A percentile compares a stretch with the other conserved stretches of the same genome.
phyloP scores from a whole-genome alignment of 2,113 vertebrate genomes.

The Callochromis pleurospilus region DNA sequence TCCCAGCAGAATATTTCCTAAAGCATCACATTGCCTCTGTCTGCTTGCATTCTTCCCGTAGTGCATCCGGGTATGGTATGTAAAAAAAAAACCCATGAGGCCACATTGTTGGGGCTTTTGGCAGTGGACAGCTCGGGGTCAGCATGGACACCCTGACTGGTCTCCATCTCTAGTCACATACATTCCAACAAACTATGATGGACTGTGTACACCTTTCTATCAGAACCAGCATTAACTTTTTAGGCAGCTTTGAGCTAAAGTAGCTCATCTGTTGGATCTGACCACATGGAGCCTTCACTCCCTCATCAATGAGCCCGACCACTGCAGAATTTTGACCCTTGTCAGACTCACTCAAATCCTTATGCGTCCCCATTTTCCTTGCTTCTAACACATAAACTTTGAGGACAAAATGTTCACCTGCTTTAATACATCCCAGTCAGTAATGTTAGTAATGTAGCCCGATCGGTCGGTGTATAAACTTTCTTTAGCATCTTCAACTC shows the following conservation, averaged over 20 bases:
- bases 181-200: neutral
- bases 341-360: neutral
- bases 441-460: neutral
- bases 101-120: neutral
- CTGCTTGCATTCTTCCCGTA: neutral
- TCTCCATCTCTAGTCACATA: neutral
- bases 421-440: neutral
- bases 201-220: neutral
- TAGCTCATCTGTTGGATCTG: neutral
- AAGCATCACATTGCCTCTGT: neutral
- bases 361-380: neutral
- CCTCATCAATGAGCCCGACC: neutral
- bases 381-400: neutral
- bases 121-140: neutral
- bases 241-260: neutral
- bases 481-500: neutral
- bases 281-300: neutral
- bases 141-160: neutral
- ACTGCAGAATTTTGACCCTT: neutral
- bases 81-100: neutral
- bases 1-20: neutral
- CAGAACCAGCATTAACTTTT: neutral
- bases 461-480: neutral
- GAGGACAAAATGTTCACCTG: neutral
- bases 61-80: neutral